Percentiles rank a stretch among this genome's conserved stretches.
Evolutionary conservation across 1,140 invertebrate genomes (phyloP).

Genomic region (Sitophilus oryzae): DNA sequence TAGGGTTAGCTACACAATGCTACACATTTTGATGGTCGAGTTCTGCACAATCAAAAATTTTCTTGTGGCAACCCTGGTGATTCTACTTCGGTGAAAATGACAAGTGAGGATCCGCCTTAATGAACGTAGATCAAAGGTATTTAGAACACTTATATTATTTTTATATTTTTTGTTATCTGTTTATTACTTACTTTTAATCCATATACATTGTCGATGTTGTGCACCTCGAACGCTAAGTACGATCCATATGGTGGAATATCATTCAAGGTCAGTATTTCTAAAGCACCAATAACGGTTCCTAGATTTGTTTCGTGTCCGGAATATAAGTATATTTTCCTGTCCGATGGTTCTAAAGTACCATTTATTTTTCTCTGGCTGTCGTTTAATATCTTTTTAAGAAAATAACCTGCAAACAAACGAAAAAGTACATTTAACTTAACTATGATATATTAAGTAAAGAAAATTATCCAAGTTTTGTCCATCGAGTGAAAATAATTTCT

Average conservation of each 20-base stretch:
- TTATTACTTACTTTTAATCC: constrained; percentile 13
- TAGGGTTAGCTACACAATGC: no score
- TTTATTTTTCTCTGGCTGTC: constrained; percentile 18
- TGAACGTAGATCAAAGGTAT: no score
- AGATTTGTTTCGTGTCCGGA: constrained; percentile 30
- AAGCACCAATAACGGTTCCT: constrained; percentile 19
- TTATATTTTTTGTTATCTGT: no score
- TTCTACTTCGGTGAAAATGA: no score
- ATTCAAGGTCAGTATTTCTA: constrained; percentile 30
- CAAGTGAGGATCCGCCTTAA: no score
- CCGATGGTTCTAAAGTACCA: constrained; percentile 11
- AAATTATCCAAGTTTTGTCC: no score
- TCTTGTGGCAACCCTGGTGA: no score
- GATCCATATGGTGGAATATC: constrained; percentile 17
- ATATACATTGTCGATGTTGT: constrained; percentile 12
- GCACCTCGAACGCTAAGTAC: constrained; percentile 8
- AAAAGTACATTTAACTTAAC: not conserved
- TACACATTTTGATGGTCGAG: no score
- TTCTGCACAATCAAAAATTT: no score
- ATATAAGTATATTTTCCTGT: constrained; percentile 27
- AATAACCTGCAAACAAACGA: constrained; percentile 8
- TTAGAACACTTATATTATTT: no score
- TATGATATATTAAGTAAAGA: no score
- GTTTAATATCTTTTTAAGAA: constrained; percentile 15
- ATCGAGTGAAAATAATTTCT: not conserved